Conservation (phyloP, 2,113 vertebrate genomes). For the Recurvirostra avosetta region DNA sequence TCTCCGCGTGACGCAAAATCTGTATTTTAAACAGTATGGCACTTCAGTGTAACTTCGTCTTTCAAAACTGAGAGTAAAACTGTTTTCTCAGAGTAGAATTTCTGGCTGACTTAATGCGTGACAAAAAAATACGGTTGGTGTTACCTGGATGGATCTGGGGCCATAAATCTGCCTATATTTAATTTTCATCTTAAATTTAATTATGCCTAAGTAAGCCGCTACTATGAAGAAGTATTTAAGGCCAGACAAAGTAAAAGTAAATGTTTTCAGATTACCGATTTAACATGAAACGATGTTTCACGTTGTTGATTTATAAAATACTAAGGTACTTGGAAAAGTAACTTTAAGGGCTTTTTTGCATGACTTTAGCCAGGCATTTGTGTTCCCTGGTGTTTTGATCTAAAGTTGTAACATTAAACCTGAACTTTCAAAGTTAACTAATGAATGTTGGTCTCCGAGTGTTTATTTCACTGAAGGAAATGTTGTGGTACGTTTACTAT, state of each 20-base stretch:
- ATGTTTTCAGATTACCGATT: too few species aligned
- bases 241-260: too few species aligned
- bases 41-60: not conserved
- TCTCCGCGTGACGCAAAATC: not conserved
- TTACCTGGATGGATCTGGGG: not conserved
- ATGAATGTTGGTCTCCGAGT: not conserved
- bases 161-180: not conserved
- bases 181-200: too few species aligned
- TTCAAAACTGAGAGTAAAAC: not conserved
- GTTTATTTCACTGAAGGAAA: not conserved
- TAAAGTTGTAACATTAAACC: not conserved
- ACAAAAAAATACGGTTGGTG: not conserved
- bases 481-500: not conserved
- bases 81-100: not conserved
- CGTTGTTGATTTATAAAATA: too few species aligned
- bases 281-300: too few species aligned
- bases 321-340: not conserved
- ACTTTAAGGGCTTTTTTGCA: not conserved
- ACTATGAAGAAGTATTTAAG: too few species aligned
- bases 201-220: too few species aligned
- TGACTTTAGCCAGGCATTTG: not conserved
- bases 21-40: not conserved
- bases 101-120: not conserved
- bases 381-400: not conserved
- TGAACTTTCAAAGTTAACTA: not conserved